phyloP scores from a whole-genome alignment of 53 echinoderm and acorn worm genomes.

The Arbacia lixula region DNA sequence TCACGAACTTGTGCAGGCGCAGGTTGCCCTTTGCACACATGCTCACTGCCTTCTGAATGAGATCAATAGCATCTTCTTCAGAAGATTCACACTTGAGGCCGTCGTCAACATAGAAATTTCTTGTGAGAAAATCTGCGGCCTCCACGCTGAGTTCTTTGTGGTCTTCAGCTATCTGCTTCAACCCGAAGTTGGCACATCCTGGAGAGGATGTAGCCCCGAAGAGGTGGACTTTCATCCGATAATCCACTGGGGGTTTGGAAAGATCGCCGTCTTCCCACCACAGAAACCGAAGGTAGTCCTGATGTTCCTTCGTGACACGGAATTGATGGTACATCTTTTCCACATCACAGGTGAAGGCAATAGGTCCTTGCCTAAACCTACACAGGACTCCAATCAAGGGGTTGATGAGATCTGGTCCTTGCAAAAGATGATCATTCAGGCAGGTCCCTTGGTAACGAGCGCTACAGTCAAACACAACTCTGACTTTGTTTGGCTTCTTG shows the following conservation, averaged over 20 bases:
- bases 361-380: slow-evolving; percentile 46
- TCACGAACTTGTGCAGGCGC: slow-evolving; percentile 71
- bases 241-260: slow-evolving; percentile 30
- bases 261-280: slow-evolving; percentile 66
- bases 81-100: slow-evolving; percentile 35
- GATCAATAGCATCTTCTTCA: slow-evolving; percentile 16
- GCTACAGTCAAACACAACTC: slow-evolving; percentile 67
- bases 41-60: slow-evolving; percentile 31
- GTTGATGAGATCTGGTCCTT: slow-evolving; percentile 75
- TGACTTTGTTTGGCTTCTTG: slow-evolving; percentile 62
- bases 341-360: slow-evolving; percentile 60
- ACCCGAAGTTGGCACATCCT: slow-evolving; percentile 70
- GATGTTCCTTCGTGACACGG: slow-evolving; percentile 39
- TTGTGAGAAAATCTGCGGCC: slow-evolving; percentile 60
- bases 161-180: slow-evolving; percentile 59
- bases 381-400: slow-evolving; percentile 64
- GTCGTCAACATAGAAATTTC: slow-evolving; percentile 81
- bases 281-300: slow-evolving; percentile 63
- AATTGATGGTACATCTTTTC: slow-evolving; percentile 76
- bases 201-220: slow-evolving; percentile 66
- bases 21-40: slow-evolving; percentile 52
- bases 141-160: slow-evolving; percentile 51
- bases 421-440: slow-evolving; percentile 56
- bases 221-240: slow-evolving; percentile 62
- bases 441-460: slow-evolving; percentile 58